Evolutionary conservation across 2,888 invertebrate species (phyloP).

Genomic region (Microctonus aethiopoides): DNA sequence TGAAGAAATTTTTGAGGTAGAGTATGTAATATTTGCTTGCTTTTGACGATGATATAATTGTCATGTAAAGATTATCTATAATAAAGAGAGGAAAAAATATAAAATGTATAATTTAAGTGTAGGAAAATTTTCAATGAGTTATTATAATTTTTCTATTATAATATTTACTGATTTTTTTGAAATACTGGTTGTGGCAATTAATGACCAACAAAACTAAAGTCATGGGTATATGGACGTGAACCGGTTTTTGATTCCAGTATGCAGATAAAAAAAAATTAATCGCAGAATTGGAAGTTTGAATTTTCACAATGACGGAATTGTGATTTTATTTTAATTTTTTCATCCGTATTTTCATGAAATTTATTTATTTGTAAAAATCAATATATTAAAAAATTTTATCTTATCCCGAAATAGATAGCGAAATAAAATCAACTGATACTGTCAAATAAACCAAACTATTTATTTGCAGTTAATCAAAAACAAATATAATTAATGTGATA

Average conservation of each 20-base stretch:
- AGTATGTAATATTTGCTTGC: background rate
- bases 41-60: background rate
- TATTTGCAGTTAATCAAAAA: background rate
- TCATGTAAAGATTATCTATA: no score
- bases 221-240: background rate
- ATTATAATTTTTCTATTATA: no score
- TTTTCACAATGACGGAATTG: background rate
- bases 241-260: background rate
- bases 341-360: no score
- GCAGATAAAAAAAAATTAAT: background rate
- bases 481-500: background rate
- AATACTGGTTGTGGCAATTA: background rate
- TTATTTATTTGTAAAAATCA: no score
- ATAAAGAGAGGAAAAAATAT: background rate
- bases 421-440: background rate
- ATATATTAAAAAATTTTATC: constrained; percentile 1
- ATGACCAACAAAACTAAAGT: background rate
- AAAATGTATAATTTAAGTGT: no score
- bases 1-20: background rate
- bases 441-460: background rate
- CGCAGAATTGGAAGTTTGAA: background rate
- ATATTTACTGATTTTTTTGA: background rate
- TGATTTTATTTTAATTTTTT: background rate
- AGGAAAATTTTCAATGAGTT: no score
- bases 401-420: background rate